Evolutionary conservation across 64 coral and sea anemone genomes (phyloP).

Genomic region (Porites lutea): DNA sequence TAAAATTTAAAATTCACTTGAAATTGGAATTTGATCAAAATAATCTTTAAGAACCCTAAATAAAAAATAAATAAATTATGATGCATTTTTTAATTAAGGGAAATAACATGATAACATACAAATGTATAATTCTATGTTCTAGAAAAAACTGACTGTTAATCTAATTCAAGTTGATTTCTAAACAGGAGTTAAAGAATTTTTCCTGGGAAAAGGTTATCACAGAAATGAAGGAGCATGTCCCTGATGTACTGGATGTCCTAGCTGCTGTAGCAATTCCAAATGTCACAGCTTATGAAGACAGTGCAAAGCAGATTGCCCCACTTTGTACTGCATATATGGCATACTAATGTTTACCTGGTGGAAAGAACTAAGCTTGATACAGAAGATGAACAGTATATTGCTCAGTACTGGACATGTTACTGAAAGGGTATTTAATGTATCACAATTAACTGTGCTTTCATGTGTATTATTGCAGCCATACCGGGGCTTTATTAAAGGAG

Average conservation of each 20-base stretch:
- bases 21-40: too few relatives aligned
- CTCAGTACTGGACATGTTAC: neutral
- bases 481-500: constrained; percentile 1
- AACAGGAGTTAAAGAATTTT: neutral
- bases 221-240: constrained; percentile 24
- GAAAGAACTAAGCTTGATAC: constrained; percentile 37
- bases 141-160: too few relatives aligned
- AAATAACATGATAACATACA: too few relatives aligned
- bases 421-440: neutral
- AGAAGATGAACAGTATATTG: constrained; percentile 24
- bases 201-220: neutral
- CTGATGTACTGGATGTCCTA: constrained; percentile 21
- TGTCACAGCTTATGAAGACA: constrained; percentile 2
- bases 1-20: too few relatives aligned
- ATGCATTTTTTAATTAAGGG: too few relatives aligned
- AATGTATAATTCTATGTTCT: too few relatives aligned
- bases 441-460: constrained; percentile 10
- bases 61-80: too few relatives aligned
- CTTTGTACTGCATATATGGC: constrained; percentile 22
- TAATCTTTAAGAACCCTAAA: too few relatives aligned
- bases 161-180: neutral
- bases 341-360: constrained; percentile 17
- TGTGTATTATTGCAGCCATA: constrained; percentile 5
- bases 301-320: neutral
- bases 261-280: constrained; percentile 20